Conservation (phyloP, 2,888 invertebrate species). For the Luperina testacea region DNA sequence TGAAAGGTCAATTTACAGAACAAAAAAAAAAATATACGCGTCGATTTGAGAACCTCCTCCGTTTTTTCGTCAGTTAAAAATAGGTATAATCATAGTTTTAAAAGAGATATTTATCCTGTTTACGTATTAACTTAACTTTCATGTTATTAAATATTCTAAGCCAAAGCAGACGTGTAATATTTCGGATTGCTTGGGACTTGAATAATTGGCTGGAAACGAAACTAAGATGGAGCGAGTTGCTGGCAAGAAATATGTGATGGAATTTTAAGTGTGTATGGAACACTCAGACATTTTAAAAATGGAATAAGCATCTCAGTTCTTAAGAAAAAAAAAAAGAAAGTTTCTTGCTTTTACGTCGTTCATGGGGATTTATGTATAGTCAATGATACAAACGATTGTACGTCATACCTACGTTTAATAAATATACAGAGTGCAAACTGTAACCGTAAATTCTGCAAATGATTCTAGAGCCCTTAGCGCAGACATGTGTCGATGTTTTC, state of each 20-base stretch:
- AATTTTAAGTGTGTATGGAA: conserved; percentile 32
- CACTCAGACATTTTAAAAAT: conserved; percentile 15
- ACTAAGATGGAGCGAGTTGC: conserved; percentile 43
- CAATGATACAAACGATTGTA: background rate
- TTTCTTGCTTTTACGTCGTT: too few relatives aligned
- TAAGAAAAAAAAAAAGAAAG: too few relatives aligned
- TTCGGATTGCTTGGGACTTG: conserved; percentile 33
- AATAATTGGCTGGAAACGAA: conserved; percentile 47
- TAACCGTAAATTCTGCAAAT: background rate
- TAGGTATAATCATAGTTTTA: background rate
- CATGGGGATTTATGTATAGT: background rate
- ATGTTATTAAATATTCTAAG: conserved; percentile 14
- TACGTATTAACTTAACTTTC: conserved; percentile 19
- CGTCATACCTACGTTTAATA: background rate
- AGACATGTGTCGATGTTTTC: background rate
- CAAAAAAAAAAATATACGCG: background rate
- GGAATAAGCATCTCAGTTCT: background rate
- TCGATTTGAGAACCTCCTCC: too few relatives aligned
- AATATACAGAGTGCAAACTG: background rate
- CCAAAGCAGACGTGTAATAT: conserved; percentile 30
- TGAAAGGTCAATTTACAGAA: conserved; percentile 3
- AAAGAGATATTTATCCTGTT: background rate
- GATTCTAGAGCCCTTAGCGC: background rate
- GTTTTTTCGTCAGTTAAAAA: too few relatives aligned
- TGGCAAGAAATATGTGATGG: conserved; percentile 34